These are phyloP conservation scores for Diorhabda carinulata DNA, from an alignment of 1,140 invertebrate species.

Conservation along the genomic window DNA sequence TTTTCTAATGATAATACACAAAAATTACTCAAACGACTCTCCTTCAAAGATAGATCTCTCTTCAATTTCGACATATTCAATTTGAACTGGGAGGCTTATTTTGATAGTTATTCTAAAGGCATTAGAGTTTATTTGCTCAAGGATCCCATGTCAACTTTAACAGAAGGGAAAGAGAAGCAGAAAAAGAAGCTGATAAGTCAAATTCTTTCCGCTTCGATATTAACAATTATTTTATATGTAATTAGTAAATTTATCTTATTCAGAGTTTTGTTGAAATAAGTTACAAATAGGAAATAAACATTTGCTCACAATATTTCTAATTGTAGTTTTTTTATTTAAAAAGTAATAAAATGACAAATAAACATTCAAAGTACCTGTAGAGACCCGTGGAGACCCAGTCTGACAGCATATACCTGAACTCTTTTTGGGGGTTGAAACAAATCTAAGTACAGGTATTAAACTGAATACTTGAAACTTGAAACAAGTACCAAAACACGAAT, in stretches of 20 bases:
- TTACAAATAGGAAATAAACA: too few relatives aligned
- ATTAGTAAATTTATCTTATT: constrained; percentile 25
- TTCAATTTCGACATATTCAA: constrained; percentile 58
- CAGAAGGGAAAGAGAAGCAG: constrained; percentile 26
- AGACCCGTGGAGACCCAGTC: too few relatives aligned
- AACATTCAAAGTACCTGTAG: too few relatives aligned
- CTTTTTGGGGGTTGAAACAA: too few relatives aligned
- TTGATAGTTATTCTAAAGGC: constrained; percentile 56
- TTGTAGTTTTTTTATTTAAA: too few relatives aligned
- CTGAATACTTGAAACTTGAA: too few relatives aligned
- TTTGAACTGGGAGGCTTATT: constrained; percentile 60
- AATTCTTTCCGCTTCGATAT: constrained; percentile 10
- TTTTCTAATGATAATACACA: constrained; percentile 66
- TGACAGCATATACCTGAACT: too few relatives aligned
- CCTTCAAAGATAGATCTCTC: constrained; percentile 54
- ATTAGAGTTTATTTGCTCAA: constrained; percentile 57
- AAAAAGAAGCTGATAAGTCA: constrained; percentile 12
- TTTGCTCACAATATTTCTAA: too few relatives aligned
- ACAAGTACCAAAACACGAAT: too few relatives aligned
- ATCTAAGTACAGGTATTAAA: too few relatives aligned
- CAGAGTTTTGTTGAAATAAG: constrained; percentile 13
- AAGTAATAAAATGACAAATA: too few relatives aligned
- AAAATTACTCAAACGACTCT: constrained; percentile 58
- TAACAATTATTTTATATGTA: constrained; percentile 17
- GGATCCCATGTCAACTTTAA: constrained; percentile 53